Base-by-base conservation (phyloP, 2,797 vertebrate species). In the Pseudotriccus pelzelni region DNA sequence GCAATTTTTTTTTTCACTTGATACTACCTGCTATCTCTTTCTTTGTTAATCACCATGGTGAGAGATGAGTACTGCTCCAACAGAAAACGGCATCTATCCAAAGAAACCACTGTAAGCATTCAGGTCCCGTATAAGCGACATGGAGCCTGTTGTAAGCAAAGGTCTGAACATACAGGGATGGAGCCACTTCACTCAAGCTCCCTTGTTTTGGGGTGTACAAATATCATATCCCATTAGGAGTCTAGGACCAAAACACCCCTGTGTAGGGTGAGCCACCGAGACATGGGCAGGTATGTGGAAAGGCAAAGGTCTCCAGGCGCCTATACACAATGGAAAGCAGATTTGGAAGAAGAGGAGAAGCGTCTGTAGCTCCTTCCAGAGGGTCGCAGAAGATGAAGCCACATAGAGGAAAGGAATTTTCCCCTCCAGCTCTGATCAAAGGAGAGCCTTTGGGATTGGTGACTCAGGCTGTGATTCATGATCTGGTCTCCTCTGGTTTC, bases 401-500 rank as follows among this genome's bases (percentile, higher is more conserved):
- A 52, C n/a, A 34, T 2, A 28, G 34, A 68, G 34, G 56, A 64
- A 49, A 79, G 47, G 82, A 75, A 79, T 80, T 78, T 92, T 82
- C 36, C n/a, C 30, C 53, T 74, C 32, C 27, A 14, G 41, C 68
- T 87, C 80, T 14, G 25, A 72, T 34, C 30, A 77, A 84, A 84
- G 72, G 3, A 4, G 34, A 41, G 63, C 20, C 34, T 52, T 87
- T 67, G 52, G 46, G 70, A 70, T 30, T 52, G 22, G 4, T 96
- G 94, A 91, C 52, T 96, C 87, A 93, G 32, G 49, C 20, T 34
- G 10, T 96, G 91, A 96, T 37, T 97, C 91, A 87, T 12, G n/a
- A 47, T 76, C 56, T 14, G 77, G 49, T 60, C 87, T 94, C 55
- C 58, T 91, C 67, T 62, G 2, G 1, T 37, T 89, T 86, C 74